Base-by-base conservation (phyloP, 37 sponge, comb jelly and placozoan genomes). In the Halisarca cf. caerulea region DNA sequence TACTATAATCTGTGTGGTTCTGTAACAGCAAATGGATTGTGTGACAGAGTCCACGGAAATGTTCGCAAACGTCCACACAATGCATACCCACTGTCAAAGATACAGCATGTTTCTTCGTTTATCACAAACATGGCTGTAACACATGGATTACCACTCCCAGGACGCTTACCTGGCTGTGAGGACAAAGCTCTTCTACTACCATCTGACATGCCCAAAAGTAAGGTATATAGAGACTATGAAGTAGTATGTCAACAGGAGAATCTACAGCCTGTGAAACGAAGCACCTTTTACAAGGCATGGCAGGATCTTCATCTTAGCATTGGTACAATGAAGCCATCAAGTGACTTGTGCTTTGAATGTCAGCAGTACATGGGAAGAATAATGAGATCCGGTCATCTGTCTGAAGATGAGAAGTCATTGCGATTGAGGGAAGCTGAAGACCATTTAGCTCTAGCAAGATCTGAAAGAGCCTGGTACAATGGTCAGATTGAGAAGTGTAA, bases 91-190 rank as follows among this genome's bases (percentile, higher is more conserved):
- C 30, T 78, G 58, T 23, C 21, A 2, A 71, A 59, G 0, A 85
- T 66, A 39, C 79, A 85, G 47, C 57, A 66, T n/a, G 68, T 27
- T 37, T 37, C 43, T 18, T 20, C 17, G 15, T 82, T 82, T 36
- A 82, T 82, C 61, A 28, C 20, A 34, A 58, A 82, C 43, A 57
- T 34, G 25, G 64, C 64, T 11, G 44, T 6, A 15, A 35, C 43
- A 15, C 82, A 82, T 82, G 82, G 47, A 82, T 51, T 82, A 59
- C 82, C 80, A 45, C 58, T 79, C 11, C 80, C 80, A 8, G 80
- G n/a, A n/a, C 27, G 68, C 28, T 27, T 66, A 9, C 28, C 68
- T 24, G 23, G 25, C 68, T 66, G 68, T n/a, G 27, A 66, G 68
- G 8, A n/a, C 8, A 66, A 66, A n/a, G 68, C 23, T n/a, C 25